Conservation (phyloP, 2,113 vertebrate species). For the Ctenodactylus gundi region DNA sequence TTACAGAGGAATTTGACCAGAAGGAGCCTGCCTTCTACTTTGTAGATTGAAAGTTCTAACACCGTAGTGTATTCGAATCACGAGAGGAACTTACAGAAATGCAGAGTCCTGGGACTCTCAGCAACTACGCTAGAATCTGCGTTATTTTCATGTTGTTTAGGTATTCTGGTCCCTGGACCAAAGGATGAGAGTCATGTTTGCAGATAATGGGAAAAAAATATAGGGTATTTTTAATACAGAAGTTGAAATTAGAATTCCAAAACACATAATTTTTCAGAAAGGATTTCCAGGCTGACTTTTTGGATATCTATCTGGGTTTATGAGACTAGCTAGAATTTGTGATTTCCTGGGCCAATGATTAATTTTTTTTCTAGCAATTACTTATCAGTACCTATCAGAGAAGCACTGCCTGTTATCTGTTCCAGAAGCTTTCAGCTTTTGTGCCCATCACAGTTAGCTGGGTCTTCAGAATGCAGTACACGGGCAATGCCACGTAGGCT, state of each 20-base stretch:
- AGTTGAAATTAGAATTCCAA: neutral
- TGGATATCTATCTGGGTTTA: neutral
- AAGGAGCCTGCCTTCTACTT: neutral
- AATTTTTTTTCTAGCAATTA: neutral
- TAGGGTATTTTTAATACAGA: neutral
- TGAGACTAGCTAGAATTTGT: neutral
- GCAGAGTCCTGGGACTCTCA: neutral
- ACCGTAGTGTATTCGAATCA: neutral
- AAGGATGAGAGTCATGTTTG: neutral
- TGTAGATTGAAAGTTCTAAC: neutral
- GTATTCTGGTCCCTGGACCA: neutral
- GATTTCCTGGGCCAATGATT: neutral
- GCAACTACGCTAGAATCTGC: neutral
- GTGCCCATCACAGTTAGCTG: neutral
- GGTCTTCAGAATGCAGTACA: neutral
- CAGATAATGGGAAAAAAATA: neutral
- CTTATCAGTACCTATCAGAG: neutral
- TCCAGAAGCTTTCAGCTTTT: neutral
- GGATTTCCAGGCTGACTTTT: neutral
- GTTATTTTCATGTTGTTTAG: neutral
- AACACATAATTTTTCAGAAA: neutral
- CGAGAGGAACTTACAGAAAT: neutral
- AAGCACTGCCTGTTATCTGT: neutral
- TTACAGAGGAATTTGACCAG: neutral
- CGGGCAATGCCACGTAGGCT: neutral